Evolutionary conservation across 64 coral and sea anemone species (phyloP).

Genomic region (Montipora sp.): DNA sequence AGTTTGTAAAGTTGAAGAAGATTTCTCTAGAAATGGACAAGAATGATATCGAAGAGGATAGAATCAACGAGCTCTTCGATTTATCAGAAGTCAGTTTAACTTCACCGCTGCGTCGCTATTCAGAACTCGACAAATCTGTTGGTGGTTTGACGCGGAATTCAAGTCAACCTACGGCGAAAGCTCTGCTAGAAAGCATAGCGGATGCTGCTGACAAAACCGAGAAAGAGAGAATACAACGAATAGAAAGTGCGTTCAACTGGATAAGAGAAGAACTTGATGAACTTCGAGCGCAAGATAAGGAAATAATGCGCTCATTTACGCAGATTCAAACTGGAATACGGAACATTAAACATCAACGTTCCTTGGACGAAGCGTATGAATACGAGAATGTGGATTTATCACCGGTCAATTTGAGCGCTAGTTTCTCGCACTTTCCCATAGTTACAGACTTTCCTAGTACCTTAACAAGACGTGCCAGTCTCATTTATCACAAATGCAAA

Average conservation of each 20-base stretch:
- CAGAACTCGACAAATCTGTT: not conserved
- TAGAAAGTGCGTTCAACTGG: constrained; percentile 74
- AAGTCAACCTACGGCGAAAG: constrained; percentile 37
- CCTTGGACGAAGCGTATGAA: constrained; percentile 32
- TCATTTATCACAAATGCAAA: not conserved
- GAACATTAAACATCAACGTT: constrained; percentile 59
- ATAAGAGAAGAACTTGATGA: constrained; percentile 73
- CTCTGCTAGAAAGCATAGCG: constrained; percentile 44
- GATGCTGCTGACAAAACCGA: constrained; percentile 44
- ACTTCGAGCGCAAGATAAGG: constrained; percentile 76
- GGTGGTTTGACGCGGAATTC: not conserved
- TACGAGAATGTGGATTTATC: constrained; percentile 2
- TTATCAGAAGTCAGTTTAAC: not conserved
- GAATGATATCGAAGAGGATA: constrained; percentile 13
- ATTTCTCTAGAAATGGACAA: constrained; percentile 42
- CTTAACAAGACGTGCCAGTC: constrained; percentile 8
- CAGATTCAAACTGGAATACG: constrained; percentile 75
- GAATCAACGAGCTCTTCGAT: not conserved
- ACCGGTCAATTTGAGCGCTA: constrained; percentile 12
- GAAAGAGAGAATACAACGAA: constrained; percentile 47
- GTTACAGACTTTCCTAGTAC: constrained; percentile 25
- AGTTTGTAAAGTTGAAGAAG: constrained; percentile 47
- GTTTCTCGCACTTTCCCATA: constrained; percentile 19
- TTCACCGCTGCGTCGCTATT: constrained; percentile 3
- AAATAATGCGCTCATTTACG: constrained; percentile 74